phyloP scores from a whole-genome alignment of 2,113 vertebrate species.

The Poeciliopsis retropinna region DNA sequence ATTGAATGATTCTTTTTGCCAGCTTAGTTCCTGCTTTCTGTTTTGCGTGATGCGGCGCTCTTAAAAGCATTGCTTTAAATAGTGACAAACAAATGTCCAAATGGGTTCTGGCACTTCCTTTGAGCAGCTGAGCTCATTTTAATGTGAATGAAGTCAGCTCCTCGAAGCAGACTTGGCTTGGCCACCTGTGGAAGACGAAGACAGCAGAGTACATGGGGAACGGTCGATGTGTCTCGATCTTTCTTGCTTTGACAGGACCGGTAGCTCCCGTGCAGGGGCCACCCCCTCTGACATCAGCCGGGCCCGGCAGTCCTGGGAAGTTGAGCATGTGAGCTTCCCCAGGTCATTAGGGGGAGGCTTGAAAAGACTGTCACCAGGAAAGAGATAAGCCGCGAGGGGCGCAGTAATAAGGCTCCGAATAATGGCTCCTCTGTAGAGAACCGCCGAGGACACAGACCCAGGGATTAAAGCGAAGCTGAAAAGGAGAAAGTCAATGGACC shows the following conservation, averaged over 20 bases:
- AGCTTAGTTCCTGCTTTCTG: neutral
- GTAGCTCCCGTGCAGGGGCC: conserved; percentile 69
- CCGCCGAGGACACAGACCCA: conserved; percentile 80
- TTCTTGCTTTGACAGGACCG: conserved; percentile 61
- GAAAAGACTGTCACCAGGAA: conserved; percentile 87
- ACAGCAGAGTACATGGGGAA: conserved; percentile 4
- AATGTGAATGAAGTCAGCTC: conserved; percentile 20
- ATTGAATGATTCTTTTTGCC: conserved; percentile 4
- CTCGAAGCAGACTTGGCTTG: conserved; percentile 1
- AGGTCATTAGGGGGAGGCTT: conserved; percentile 85
- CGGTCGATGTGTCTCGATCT: conserved; percentile 27
- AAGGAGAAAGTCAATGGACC: conserved; percentile 85
- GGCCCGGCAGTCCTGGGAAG: conserved; percentile 82
- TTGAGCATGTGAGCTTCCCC: conserved; percentile 84
- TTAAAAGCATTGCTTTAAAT: conserved; percentile 4
- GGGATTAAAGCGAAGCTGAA: conserved; percentile 84
- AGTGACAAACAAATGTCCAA: conserved; percentile 14
- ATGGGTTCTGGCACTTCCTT: neutral
- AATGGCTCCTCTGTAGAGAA: conserved; percentile 83
- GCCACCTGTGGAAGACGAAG: conserved; percentile 43
- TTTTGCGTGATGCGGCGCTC: neutral
- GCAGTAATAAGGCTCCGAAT: conserved; percentile 81
- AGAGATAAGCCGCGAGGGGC: conserved; percentile 82
- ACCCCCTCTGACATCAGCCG: conserved; percentile 77
- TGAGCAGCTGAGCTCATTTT: conserved; percentile 30